Evolutionary conservation across 2,113 vertebrate species (phyloP), one percentile per base, ranked within the genome.

Genomic region (Cyprinodon variegatus): DNA sequence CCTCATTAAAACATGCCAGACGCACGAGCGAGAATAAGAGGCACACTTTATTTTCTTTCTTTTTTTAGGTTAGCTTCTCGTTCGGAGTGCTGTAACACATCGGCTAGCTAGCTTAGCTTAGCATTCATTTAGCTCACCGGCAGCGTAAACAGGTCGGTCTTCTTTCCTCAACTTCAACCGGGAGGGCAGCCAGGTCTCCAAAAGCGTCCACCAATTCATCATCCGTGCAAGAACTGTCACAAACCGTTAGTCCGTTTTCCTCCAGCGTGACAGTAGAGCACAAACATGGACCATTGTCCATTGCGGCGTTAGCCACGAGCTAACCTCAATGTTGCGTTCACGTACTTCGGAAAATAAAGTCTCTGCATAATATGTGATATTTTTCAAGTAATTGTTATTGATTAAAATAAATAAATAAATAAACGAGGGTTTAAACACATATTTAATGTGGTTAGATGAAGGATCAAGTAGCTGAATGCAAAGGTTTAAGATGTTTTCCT

Each of bases 91-190:
- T 17, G 43, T 48, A 5, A 12, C 4, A 38, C 60, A 29, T 57
- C 20, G 12, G 61, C 82, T 88, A 86, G 38, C 70, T 87, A 90
- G 83, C 88, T 83, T 79, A 87, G 84, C 88, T 82, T 83, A 62
- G 38, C 63, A 72, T 73, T 65, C 65, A 78, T 70, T 82, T 17
- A 41, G 73, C 87, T 96, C 91, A 97, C 96, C 96, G 93, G 94
- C 96, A 98, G 63, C 94, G 93, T 57, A 89, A 80, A 89, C 97
- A 98, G 65, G 96, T 95, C n/a, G 96, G 95, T 86, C 96, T 95
- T 84, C 96, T 93, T 77, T 93, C 93, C 2, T 89, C 92, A 15
- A 57, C 79, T 79, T 98, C 96, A 13, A 96, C 95, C 1, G 96
- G 96, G 12, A 97, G 88, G 11, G 92, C 88, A 76, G 95, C 95